Conservation (phyloP, 2,113 vertebrate species). For the Oncorhynchus kisutch region DNA sequence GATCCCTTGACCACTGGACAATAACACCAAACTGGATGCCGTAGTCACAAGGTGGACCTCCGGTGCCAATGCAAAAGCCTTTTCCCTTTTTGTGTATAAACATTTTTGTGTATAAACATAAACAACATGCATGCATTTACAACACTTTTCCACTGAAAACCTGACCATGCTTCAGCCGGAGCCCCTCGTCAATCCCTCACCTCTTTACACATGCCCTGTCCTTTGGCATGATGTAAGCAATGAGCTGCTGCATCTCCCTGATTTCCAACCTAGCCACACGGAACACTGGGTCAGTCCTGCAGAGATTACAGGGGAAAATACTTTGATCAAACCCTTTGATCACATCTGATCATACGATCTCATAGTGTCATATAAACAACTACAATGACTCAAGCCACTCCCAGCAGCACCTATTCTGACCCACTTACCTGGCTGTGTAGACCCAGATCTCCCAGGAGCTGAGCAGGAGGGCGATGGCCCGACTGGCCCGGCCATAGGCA, state of each 20-base stretch:
- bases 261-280: slow-evolving; percentile 4
- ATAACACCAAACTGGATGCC: no score
- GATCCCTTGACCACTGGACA: background rate
- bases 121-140: background rate
- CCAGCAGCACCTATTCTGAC: background rate
- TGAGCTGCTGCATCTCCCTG: background rate
- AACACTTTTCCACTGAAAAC: background rate
- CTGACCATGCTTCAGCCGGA: no score
- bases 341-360: background rate
- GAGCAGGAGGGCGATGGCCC: slow-evolving; percentile 10
- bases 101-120: background rate
- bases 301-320: background rate
- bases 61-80: no score
- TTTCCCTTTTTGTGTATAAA: background rate
- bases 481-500: slow-evolving; percentile 2
- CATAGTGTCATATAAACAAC: background rate
- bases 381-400: background rate
- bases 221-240: background rate
- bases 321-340: background rate
- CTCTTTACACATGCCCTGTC: background rate
- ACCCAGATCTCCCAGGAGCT: slow-evolving; percentile 13
- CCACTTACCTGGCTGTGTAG: slow-evolving; percentile 18
- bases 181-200: background rate
- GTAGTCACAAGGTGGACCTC: no score
- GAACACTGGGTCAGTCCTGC: slow-evolving; percentile 13